phyloP scores from a whole-genome alignment of 2,797 vertebrate species.

The Nyctalus aviator region DNA sequence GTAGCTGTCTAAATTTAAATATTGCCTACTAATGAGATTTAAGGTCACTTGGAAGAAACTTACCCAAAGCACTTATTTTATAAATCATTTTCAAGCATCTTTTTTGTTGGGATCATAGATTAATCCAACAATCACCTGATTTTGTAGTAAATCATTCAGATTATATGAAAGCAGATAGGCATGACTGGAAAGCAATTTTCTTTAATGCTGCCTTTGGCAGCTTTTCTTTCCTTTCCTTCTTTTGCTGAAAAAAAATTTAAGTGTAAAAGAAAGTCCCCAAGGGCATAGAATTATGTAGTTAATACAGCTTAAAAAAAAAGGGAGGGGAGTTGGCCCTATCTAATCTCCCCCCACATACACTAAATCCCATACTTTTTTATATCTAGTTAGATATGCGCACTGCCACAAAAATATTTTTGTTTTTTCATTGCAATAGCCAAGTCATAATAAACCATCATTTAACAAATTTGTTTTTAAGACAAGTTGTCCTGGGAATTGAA shows the following conservation, averaged over 20 bases:
- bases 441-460: constrained; percentile 1
- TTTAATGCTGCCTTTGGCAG: constrained; percentile 25
- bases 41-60: background rate
- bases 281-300: background rate
- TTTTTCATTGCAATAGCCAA: background rate
- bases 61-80: constrained; percentile 1
- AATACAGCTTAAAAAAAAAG: background rate
- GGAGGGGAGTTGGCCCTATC: background rate
- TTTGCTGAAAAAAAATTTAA: constrained; percentile 4
- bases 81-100: constrained; percentile 28
- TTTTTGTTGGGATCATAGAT: background rate
- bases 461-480: constrained; percentile 45
- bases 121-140: background rate
- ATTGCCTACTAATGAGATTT: background rate
- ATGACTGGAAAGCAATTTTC: constrained; percentile 29
- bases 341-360: background rate
- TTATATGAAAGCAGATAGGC: background rate
- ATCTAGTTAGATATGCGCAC: background rate
- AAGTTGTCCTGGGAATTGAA: constrained; percentile 37
- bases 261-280: background rate
- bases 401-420: background rate
- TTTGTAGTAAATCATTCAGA: background rate
- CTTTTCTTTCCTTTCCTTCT: background rate
- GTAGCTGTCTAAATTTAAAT: background rate
- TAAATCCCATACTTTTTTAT: background rate